phyloP scores from a whole-genome alignment of 1,140 invertebrate species.

The Drosophila mojavensis region DNA sequence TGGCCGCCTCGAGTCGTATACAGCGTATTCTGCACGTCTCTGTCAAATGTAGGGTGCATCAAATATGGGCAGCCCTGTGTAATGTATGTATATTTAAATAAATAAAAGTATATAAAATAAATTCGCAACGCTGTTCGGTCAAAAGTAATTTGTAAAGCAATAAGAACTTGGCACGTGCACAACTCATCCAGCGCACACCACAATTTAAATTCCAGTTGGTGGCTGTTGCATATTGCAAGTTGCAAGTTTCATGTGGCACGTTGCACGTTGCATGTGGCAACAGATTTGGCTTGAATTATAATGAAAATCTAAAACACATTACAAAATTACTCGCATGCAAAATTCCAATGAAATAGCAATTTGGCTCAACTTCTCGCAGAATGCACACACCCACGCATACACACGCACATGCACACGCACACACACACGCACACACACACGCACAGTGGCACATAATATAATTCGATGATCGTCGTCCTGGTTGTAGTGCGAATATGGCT shows the following conservation, averaged over 20 bases:
- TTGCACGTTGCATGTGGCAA: neutral
- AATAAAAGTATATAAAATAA: too few species aligned
- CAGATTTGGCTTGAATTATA: constrained; percentile 7
- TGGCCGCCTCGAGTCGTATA: too few species aligned
- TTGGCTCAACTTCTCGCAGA: constrained; percentile 6
- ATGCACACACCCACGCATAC: constrained; percentile 9
- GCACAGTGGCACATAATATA: constrained; percentile 17
- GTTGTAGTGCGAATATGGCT: constrained; percentile 34
- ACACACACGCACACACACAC: neutral
- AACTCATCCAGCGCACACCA: too few species aligned
- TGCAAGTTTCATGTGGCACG: neutral
- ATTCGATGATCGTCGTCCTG: constrained; percentile 44
- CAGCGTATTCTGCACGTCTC: too few species aligned
- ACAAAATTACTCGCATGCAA: constrained; percentile 36
- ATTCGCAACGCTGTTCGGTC: too few species aligned
- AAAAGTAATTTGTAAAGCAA: too few species aligned
- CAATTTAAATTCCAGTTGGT: constrained; percentile 4
- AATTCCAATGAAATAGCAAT: constrained; percentile 49
- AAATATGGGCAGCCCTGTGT: too few species aligned
- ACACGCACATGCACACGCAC: neutral
- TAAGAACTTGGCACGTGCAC: too few species aligned
- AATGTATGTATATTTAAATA: too few species aligned
- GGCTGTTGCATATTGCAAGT: too few species aligned
- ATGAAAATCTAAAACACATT: constrained; percentile 30
- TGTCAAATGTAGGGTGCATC: too few species aligned